Conservation (phyloP, 2,888 invertebrate species). For the Spilarctia lutea region DNA sequence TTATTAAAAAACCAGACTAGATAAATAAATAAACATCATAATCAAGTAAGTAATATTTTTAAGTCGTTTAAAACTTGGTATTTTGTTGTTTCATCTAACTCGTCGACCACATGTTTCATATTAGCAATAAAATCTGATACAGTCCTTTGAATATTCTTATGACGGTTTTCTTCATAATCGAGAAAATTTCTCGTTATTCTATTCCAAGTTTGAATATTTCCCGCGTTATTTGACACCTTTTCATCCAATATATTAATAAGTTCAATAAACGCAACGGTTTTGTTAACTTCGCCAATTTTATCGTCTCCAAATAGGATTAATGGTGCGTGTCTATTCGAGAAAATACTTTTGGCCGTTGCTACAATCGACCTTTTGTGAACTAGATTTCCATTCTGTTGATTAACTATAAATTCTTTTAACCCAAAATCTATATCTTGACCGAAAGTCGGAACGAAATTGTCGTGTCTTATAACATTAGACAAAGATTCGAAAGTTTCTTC, state of each 20-base stretch:
- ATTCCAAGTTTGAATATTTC: neutral
- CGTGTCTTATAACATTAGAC: neutral
- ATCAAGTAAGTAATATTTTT: neutral
- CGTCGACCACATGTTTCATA: neutral
- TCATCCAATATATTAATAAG: neutral
- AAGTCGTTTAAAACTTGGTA: neutral
- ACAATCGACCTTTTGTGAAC: neutral
- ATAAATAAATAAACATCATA: neutral
- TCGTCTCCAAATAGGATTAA: neutral
- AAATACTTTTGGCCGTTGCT: neutral
- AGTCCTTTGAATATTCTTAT: neutral
- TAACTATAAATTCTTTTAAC: neutral
- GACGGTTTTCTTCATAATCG: neutral
- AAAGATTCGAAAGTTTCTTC: neutral
- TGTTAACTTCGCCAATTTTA: neutral
- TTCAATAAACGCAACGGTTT: neutral
- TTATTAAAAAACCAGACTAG: neutral
- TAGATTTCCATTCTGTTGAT: neutral
- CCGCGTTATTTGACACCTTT: neutral
- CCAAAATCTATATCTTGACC: neutral
- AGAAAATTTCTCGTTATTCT: neutral
- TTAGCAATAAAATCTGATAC: neutral
- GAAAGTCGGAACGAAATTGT: neutral
- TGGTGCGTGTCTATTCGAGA: neutral
- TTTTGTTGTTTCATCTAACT: neutral